Base-by-base conservation (phyloP, 1,140 invertebrate species). In the Drosophila pachea region DNA sequence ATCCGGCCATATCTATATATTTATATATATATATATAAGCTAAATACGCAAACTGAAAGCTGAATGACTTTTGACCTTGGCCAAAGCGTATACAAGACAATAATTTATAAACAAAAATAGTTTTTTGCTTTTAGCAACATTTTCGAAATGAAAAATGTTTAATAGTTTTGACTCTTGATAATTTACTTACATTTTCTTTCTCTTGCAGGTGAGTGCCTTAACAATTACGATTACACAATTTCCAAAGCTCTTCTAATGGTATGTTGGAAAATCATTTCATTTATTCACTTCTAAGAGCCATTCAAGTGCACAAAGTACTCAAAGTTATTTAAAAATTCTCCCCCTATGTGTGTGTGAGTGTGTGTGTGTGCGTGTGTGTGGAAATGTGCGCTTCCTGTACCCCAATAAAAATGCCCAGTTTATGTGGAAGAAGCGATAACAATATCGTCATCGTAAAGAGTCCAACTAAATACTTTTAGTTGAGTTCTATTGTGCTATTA, bases 131-230 rank as follows among this genome's bases (percentile, higher is more conserved):
- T 22, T 22, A 22, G 22, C 22, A 22, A 22, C 22, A 22, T 22
- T 22, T 22, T 22, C 22, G 22, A 22, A 22, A 22, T 22, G 22
- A 22, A 22, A 22, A 22, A 22, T 22, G 1, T 22, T 3, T 3
- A 22, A 22, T 22, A 22, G 1, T 22, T 22, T 22, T 3, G 22
- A 22, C 22, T 22, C 22, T 22, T 22, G 22, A 22, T 22, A 22
- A 22, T 22, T 22, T 22, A 22, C 22, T 22, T 22, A 22, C 1
- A 22, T 22, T 22, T 22, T 5, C 35, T 14, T 45, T 47, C 60
- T 43, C 42, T 78, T 78, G 7, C 68, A 78, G 76, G 76, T 79
- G 33, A 79, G 76, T 78, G 6, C 47, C 35, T 40, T 52, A 22
- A 22, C 22, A 22, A 9, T n/a, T 5, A 12, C 43, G 7, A 12